phyloP scores from a whole-genome alignment of 2,888 invertebrate species.

The Podabrus alpinus region DNA sequence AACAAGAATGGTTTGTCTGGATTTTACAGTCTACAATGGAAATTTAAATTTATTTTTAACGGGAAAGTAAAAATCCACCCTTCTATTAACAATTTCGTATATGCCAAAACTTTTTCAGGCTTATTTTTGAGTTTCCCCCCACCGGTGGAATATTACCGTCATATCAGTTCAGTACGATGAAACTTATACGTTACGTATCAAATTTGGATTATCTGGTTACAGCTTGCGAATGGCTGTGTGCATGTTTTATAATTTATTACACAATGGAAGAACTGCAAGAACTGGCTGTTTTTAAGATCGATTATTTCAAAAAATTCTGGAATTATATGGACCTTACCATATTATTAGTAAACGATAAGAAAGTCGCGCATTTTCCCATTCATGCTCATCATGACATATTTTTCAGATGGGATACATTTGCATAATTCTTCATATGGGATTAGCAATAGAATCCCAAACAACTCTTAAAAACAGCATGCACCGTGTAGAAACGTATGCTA shows the following conservation, averaged over 20 bases:
- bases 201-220: slow-evolving; percentile 58
- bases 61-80: slow-evolving; percentile 57
- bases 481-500: slow-evolving; percentile 54
- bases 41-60: slow-evolving; percentile 73
- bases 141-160: slow-evolving; percentile 71
- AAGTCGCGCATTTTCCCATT: not conserved
- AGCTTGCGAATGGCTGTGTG: slow-evolving; percentile 60
- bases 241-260: slow-evolving; percentile 63
- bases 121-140: slow-evolving; percentile 71
- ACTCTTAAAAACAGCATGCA: not conserved
- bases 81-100: not conserved
- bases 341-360: slow-evolving; percentile 53
- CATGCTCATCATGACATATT: not conserved
- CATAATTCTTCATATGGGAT: not conserved
- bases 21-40: slow-evolving; percentile 74
- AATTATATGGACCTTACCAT: slow-evolving; percentile 67
- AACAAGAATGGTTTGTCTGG: slow-evolving; percentile 70
- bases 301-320: slow-evolving; percentile 66
- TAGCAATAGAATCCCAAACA: not conserved
- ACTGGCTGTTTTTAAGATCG: slow-evolving; percentile 57
- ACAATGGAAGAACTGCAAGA: slow-evolving; percentile 60
- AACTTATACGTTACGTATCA: slow-evolving; percentile 61
- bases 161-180: slow-evolving; percentile 61
- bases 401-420: slow-evolving; percentile 21
- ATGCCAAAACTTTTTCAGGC: slow-evolving; percentile 55